Evolutionary conservation across 2,797 vertebrate genomes (phyloP).

Genomic region (Pangasius djambal): DNA sequence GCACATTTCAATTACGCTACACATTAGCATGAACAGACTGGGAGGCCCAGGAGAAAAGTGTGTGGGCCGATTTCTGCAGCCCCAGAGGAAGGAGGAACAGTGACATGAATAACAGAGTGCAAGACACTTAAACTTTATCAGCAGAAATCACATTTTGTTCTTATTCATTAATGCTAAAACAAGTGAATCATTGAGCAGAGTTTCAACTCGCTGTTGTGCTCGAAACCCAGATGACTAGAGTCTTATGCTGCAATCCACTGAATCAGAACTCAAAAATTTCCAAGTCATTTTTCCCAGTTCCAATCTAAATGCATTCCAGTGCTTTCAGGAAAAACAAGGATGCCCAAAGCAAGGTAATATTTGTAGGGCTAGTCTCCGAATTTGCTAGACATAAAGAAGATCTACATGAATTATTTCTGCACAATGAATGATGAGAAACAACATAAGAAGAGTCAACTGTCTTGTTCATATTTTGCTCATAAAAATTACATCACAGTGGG

Average conservation of each 20-base stretch:
- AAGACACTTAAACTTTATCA: not conserved
- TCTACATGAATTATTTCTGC: not conserved
- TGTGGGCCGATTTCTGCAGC: not conserved
- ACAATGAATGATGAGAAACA: not conserved
- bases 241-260: not conserved
- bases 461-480: not conserved
- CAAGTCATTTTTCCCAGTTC: not conserved
- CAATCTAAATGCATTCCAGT: not conserved
- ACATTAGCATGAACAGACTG: not conserved
- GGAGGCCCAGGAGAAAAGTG: not conserved
- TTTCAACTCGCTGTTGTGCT: not conserved
- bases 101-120: not conserved
- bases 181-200: not conserved
- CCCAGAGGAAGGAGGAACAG: not conserved
- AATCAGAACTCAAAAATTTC: not conserved
- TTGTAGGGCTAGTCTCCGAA: not conserved
- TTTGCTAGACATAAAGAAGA: not conserved
- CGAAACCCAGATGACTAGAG: not conserved
- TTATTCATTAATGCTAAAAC: not conserved
- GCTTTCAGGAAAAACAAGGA: not conserved
- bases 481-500: not conserved
- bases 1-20: slow-evolving; percentile 13
- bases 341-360: not conserved
- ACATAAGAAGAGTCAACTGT: not conserved
- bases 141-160: not conserved